Conservation (phyloP, 1,140 invertebrate species). For the Trachelipus rathkii region DNA sequence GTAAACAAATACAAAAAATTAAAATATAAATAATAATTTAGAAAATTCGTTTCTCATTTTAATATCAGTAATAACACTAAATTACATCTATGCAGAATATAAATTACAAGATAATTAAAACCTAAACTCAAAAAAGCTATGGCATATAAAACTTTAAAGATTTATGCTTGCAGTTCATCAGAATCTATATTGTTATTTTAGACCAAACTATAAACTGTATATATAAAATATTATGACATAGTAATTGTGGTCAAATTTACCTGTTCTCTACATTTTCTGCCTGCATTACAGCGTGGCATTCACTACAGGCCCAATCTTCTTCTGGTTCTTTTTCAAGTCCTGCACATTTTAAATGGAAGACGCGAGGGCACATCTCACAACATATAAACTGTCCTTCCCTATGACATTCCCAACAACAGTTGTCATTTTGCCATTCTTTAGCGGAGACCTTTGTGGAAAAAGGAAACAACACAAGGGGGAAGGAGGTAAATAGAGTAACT, state of each 20-base stretch:
- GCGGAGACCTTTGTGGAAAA: neutral
- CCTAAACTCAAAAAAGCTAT: too few relatives aligned
- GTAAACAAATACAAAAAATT: too few relatives aligned
- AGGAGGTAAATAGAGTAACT: too few relatives aligned
- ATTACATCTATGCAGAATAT: too few relatives aligned
- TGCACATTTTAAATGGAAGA: conserved; percentile 75
- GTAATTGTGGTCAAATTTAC: conserved; percentile 18
- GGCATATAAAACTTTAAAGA: too few relatives aligned
- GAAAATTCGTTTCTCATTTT: too few relatives aligned
- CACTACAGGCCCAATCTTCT: conserved; percentile 76
- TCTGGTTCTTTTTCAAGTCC: conserved; percentile 55
- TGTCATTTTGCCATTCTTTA: conserved; percentile 56
- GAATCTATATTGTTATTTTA: too few relatives aligned
- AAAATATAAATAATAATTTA: too few relatives aligned
- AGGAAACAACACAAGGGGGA: neutral
- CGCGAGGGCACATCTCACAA: conserved; percentile 78
- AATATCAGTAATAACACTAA: too few relatives aligned
- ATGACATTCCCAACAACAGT: conserved; percentile 85
- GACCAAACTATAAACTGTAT: too few relatives aligned
- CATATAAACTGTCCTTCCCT: conserved; percentile 61
- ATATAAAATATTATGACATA: neutral
- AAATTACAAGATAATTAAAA: too few relatives aligned
- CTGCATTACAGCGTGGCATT: conserved; percentile 72
- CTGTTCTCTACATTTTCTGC: conserved; percentile 69
- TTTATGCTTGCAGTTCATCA: too few relatives aligned